phyloP scores from a whole-genome alignment of 2,888 invertebrate genomes.

The Agriopis marginaria region DNA sequence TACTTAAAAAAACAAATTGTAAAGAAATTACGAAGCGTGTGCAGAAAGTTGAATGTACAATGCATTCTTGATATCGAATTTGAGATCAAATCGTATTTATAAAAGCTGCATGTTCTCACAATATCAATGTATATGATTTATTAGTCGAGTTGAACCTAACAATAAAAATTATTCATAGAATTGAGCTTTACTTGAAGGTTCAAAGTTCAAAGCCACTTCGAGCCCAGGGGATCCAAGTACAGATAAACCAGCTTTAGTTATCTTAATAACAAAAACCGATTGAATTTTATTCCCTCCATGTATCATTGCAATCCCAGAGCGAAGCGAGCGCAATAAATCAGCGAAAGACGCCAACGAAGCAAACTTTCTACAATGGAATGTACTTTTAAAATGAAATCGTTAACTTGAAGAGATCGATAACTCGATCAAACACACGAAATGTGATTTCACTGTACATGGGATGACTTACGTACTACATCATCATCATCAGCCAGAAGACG shows the following conservation, averaged over 20 bases:
- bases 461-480: too few relatives aligned
- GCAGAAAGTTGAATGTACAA: background rate
- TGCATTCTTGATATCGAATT: background rate
- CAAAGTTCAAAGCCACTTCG: background rate
- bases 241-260: conserved; percentile 19
- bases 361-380: conserved; percentile 21
- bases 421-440: background rate
- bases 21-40: background rate
- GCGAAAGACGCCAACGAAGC: conserved; percentile 7
- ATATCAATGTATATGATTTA: conserved; percentile 12
- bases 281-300: conserved; percentile 25
- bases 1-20: background rate
- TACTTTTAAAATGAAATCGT: conserved; percentile 16
- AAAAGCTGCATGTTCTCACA: conserved; percentile 7
- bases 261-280: conserved; percentile 28
- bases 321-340: conserved; percentile 21
- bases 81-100: background rate
- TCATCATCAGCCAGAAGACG: too few relatives aligned
- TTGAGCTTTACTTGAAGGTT: conserved; percentile 5
- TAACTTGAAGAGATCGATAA: background rate
- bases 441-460: background rate
- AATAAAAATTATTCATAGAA: background rate
- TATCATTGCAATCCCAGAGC: conserved; percentile 14
- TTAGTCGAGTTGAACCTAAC: background rate
- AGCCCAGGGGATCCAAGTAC: background rate